phyloP scores from a whole-genome alignment of 2,113 vertebrate genomes.

The Etheostoma cragini region DNA sequence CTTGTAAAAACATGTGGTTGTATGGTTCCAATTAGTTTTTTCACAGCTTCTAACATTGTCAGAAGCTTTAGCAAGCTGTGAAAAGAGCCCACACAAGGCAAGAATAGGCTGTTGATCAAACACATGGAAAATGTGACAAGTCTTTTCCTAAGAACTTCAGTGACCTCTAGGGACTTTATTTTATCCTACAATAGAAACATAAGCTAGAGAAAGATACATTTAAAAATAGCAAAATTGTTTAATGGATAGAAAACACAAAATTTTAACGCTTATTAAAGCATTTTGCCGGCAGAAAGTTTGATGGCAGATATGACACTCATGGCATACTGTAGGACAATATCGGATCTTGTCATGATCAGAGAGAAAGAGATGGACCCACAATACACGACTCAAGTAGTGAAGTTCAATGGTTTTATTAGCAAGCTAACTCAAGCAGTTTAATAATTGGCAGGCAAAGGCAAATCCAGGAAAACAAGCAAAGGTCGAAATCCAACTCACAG shows the following conservation, averaged over 20 bases:
- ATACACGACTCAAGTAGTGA: too few relatives aligned
- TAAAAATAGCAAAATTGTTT: not conserved
- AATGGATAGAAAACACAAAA: not conserved
- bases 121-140: not conserved
- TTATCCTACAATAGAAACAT: not conserved
- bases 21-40: slow-evolving; percentile 23
- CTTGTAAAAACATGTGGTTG: not conserved
- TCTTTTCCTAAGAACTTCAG: slow-evolving; percentile 22
- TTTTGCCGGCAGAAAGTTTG: not conserved
- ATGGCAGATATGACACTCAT: not conserved
- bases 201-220: not conserved
- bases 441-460: too few relatives aligned
- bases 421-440: too few relatives aligned
- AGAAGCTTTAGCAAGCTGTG: slow-evolving; percentile 19
- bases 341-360: too few relatives aligned
- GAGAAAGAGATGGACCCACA: too few relatives aligned
- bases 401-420: too few relatives aligned
- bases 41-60: not conserved
- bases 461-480: too few relatives aligned
- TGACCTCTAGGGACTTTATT: slow-evolving; percentile 59
- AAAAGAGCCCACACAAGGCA: slow-evolving; percentile 27
- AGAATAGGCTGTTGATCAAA: slow-evolving; percentile 31
- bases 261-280: not conserved
- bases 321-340: too few relatives aligned
- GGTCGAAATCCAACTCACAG: too few relatives aligned